Percentiles rank a stretch among this genome's conserved stretches.
phyloP scores from a whole-genome alignment of 2,888 invertebrate genomes.

The Drosophila putrida region DNA sequence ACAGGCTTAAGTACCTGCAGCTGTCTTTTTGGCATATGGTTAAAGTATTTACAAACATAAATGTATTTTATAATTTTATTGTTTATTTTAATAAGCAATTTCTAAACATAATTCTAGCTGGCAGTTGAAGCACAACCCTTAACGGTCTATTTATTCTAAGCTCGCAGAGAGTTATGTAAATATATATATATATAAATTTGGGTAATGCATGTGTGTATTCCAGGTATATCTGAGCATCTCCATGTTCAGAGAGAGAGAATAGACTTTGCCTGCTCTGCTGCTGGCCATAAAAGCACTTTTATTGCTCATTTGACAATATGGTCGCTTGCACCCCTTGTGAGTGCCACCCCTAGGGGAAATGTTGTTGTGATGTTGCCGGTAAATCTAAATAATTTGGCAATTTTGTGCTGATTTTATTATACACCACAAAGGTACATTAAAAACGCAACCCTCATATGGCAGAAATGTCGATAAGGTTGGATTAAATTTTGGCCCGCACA shows the following conservation, averaged over 20 bases:
- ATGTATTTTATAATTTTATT: slow-evolving; percentile 52
- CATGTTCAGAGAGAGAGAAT: not conserved
- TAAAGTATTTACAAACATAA: slow-evolving; percentile 1
- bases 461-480: slow-evolving; percentile 55
- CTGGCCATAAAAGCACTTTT: slow-evolving; percentile 75
- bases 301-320: slow-evolving; percentile 83
- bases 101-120: slow-evolving; percentile 50
- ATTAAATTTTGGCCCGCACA: slow-evolving; percentile 46
- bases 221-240: slow-evolving; percentile 18
- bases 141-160: slow-evolving; percentile 26
- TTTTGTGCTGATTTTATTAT: slow-evolving; percentile 80
- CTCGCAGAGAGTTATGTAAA: slow-evolving; percentile 53
- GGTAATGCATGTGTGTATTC: not conserved
- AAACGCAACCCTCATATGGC: slow-evolving; percentile 28
- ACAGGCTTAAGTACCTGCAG: not conserved
- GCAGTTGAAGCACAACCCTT: slow-evolving; percentile 23
- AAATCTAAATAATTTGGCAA: slow-evolving; percentile 82
- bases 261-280: slow-evolving; percentile 38
- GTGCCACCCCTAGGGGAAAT: slow-evolving; percentile 7
- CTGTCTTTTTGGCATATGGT: not conserved
- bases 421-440: slow-evolving; percentile 74
- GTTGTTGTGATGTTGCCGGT: slow-evolving; percentile 54
- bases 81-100: slow-evolving; percentile 77
- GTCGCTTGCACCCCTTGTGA: slow-evolving; percentile 24
- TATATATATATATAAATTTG: slow-evolving; percentile 22